A percentile compares a stretch with the other conserved stretches of the same genome.
Evolutionary conservation across 2,113 vertebrate species (phyloP).

Genomic region (Ascaphus truei): DNA sequence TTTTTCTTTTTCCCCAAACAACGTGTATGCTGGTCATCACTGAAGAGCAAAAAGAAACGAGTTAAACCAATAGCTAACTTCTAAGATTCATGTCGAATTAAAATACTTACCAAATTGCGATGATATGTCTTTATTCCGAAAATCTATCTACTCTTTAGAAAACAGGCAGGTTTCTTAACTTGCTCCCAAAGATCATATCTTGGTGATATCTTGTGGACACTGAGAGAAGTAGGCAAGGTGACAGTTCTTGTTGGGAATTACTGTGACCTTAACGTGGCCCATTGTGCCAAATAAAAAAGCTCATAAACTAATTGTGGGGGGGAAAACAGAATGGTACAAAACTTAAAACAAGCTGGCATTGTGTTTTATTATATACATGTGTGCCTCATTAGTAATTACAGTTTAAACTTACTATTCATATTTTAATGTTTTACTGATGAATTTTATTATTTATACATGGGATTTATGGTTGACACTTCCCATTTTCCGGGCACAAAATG

Average conservation of each 20-base stretch:
- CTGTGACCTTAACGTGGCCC: slow-evolving; percentile 15
- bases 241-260: slow-evolving; percentile 16
- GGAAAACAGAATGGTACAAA: neutral
- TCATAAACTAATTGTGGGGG: neutral
- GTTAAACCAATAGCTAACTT: neutral
- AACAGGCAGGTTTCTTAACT: slow-evolving; percentile 22
- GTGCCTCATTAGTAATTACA: too few species aligned
- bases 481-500: too few species aligned
- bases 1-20: too few species aligned
- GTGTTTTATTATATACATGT: too few species aligned
- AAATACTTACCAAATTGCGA: slow-evolving; percentile 3
- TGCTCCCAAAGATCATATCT: slow-evolving; percentile 23
- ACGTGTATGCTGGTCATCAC: neutral
- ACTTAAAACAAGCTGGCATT: too few species aligned
- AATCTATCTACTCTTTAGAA: neutral
- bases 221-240: slow-evolving; percentile 12
- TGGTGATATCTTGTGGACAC: slow-evolving; percentile 24
- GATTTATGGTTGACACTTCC: too few species aligned
- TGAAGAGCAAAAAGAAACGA: neutral
- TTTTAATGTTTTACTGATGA: too few species aligned
- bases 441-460: too few species aligned
- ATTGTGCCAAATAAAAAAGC: neutral
- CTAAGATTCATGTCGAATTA: neutral
- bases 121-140: slow-evolving; percentile 12
- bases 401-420: too few species aligned